A percentile compares a stretch with the other conserved stretches of the same genome.
Evolutionary conservation across 1,140 invertebrate genomes (phyloP).

Genomic region (Paraescarpia echinospica): DNA sequence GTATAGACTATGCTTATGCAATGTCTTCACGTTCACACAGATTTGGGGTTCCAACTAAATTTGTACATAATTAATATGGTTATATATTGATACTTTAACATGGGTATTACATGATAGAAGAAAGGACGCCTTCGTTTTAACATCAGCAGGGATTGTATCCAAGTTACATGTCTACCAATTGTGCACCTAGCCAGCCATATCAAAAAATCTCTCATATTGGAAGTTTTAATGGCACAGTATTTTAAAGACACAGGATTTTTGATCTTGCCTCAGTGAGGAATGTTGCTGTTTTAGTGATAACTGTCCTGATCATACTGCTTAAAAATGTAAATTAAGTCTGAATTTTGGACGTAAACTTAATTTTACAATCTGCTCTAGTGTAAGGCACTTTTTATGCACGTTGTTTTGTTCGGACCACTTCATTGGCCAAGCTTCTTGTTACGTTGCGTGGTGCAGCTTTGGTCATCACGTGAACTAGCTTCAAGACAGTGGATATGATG

Average conservation of each 20-base stretch:
- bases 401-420: slow-evolving; percentile 5
- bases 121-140: neutral
- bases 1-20: neutral
- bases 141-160: neutral
- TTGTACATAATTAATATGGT: neutral
- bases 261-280: neutral
- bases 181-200: neutral
- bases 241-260: neutral
- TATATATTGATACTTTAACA: neutral
- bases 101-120: neutral
- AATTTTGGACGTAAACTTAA: too few relatives aligned
- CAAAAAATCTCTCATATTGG: neutral
- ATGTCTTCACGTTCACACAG: neutral
- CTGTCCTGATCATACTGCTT: neutral
- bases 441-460: neutral
- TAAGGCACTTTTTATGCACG: neutral
- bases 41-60: neutral
- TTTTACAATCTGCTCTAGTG: neutral
- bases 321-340: neutral
- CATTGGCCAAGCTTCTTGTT: neutral
- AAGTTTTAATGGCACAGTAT: neutral
- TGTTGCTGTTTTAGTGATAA: neutral
- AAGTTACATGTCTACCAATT: too few relatives aligned
- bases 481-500: slow-evolving; percentile 1
- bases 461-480: neutral